Evolutionary conservation across 2,113 vertebrate genomes (phyloP), one percentile per base, ranked within the genome.

Genomic region (Gobio gobio): DNA sequence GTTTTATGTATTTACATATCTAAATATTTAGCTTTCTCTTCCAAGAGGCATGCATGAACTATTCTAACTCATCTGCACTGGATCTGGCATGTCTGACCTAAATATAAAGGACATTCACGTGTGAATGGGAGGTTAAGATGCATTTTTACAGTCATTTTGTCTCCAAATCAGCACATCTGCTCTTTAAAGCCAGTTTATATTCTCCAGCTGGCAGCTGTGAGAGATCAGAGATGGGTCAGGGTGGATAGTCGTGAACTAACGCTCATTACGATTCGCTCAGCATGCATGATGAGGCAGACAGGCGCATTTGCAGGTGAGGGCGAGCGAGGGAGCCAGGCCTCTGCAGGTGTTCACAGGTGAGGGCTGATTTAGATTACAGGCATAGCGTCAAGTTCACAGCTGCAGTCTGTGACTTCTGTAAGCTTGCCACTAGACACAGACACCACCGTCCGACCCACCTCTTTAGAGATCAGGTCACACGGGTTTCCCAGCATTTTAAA

Each of bases 201-300:
- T 79, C 73, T 78, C 59, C 43, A 73, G 68, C 81, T 88, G 82
- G 81, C 82, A 83, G 87, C 80, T 83, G 76, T 74, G 68, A 76
- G 40, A 83, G 77, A 86, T 86, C 85, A 84, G 49, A 81, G 56
- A 76, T 72, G 43, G 76, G 85, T 82, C 84, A 88, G 40, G 58
- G 54, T 63, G 24, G 49, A 85, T 75, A 82, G 36, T 81, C 47
- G 8, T 33, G 63, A 59, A 82, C 78, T 49, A 47, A 84, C 3
- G 24, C 82, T 89, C 54, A 82, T 89, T 83, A 86, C 58, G 68
- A 84, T 84, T 18, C 22, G 24, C 2, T 78, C 56, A 14, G 40
- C 26, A 73, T 78, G 26, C 49, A 51, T 86, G 76, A 84, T 82
- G 85, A 78, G 72, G 43, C 63, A 78, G 72, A 72, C 7, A 26